Percentiles rank a stretch among this genome's conserved stretches.
phyloP scores from a whole-genome alignment of 2,797 vertebrate genomes.

The Hozukius guyotensis region DNA sequence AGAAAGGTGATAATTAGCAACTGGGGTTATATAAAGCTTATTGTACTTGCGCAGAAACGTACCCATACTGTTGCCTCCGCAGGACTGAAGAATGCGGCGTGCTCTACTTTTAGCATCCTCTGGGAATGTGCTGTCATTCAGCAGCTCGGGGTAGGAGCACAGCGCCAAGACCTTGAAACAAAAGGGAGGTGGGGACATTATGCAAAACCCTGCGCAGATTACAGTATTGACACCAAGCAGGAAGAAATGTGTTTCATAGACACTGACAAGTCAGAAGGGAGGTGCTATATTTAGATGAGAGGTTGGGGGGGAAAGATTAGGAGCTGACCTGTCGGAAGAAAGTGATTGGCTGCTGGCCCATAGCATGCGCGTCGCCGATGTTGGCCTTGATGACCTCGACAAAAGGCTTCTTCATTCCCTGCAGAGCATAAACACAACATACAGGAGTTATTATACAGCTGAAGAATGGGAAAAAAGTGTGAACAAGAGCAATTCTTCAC shows the following conservation, averaged over 20 bases:
- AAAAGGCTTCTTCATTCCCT: constrained; percentile 93
- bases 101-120: constrained; percentile 89
- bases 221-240: background rate
- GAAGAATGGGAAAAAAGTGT: background rate
- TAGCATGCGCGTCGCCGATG: constrained; percentile 93
- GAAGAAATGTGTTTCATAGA: background rate
- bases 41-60: background rate
- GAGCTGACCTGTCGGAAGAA: constrained; percentile 90
- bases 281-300: constrained; percentile 44
- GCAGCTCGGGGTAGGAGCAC: constrained; percentile 88
- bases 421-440: constrained; percentile 33
- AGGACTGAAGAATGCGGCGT: constrained; percentile 84
- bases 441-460: background rate
- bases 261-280: background rate
- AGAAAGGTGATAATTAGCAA: constrained; percentile 1
- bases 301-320: background rate
- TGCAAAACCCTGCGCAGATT: background rate
- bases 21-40: background rate
- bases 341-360: constrained; percentile 94
- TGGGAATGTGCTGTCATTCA: constrained; percentile 84
- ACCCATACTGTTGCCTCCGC: constrained; percentile 90
- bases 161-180: constrained; percentile 87
- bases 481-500: background rate
- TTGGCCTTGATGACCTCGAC: constrained; percentile 91
- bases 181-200: constrained; percentile 6